Evolutionary conservation across 2,797 vertebrate genomes (phyloP).

Genomic region (Otolemur crassicaudatus): DNA sequence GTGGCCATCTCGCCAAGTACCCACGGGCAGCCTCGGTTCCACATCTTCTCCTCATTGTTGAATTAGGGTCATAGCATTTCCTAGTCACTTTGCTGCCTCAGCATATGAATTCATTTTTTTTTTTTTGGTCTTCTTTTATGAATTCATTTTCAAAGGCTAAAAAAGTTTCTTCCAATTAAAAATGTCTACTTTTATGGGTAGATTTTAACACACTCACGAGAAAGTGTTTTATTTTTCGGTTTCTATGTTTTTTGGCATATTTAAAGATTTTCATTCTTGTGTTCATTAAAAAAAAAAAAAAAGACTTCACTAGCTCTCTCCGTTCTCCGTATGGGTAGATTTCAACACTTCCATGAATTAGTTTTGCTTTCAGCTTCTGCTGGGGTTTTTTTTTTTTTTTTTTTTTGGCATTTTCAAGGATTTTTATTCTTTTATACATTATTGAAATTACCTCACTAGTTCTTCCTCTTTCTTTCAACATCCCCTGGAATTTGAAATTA

Average conservation of each 20-base stretch:
- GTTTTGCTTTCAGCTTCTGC: background rate
- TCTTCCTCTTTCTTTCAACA: background rate
- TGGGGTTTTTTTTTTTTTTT: background rate
- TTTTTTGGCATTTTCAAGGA: background rate
- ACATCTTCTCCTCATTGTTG: background rate
- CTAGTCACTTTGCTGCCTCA: background rate
- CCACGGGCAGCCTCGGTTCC: background rate
- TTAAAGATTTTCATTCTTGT: conserved; percentile 1
- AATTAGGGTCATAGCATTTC: background rate
- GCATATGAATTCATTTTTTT: background rate
- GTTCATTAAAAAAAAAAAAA: conserved; percentile 25
- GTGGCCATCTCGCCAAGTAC: background rate
- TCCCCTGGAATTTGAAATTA: background rate
- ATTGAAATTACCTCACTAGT: background rate
- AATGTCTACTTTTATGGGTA: conserved; percentile 24
- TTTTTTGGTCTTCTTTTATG: background rate
- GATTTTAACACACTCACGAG: conserved; percentile 39
- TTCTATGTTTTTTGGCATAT: conserved; percentile 16
- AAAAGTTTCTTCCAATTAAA: conserved; percentile 38
- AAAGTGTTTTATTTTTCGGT: conserved; percentile 26
- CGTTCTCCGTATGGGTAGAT: background rate
- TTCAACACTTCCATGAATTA: background rate
- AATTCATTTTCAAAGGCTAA: conserved; percentile 11
- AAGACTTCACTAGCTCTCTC: background rate
- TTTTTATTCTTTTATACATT: background rate